Conservation (phyloP, 1,140 invertebrate genomes). For the Heliconius congener region DNA sequence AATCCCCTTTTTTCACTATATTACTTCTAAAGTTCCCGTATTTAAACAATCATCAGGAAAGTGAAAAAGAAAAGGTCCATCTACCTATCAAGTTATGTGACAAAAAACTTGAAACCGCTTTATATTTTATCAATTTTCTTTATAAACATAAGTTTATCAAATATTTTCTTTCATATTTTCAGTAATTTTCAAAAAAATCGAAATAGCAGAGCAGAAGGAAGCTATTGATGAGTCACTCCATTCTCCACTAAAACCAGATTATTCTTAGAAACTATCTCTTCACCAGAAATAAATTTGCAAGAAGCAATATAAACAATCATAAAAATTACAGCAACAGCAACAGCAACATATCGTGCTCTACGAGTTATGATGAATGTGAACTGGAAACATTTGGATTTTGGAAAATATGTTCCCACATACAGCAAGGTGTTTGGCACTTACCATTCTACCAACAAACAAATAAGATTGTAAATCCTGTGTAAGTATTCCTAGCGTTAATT, state of each 20-base stretch:
- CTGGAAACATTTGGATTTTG: slow-evolving; percentile 45
- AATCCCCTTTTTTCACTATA: no score
- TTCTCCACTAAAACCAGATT: background rate
- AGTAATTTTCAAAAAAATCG: no score
- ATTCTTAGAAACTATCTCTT: background rate
- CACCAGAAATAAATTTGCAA: slow-evolving; percentile 17
- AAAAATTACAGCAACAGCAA: slow-evolving; percentile 40
- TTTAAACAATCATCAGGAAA: no score
- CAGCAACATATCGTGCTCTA: slow-evolving; percentile 28
- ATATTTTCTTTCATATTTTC: no score
- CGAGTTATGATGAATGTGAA: slow-evolving; percentile 36
- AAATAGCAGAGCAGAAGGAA: background rate
- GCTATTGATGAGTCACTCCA: background rate
- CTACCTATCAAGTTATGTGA: no score
- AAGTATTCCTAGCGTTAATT: slow-evolving; percentile 33
- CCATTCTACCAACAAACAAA: slow-evolving; percentile 15
- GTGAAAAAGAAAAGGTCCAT: no score
- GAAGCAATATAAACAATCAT: slow-evolving; percentile 31
- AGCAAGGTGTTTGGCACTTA: background rate
- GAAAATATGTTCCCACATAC: slow-evolving; percentile 34
- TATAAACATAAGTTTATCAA: no score
- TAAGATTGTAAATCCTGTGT: slow-evolving; percentile 29
- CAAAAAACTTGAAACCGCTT: no score
- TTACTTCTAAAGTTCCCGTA: no score
- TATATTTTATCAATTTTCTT: no score